Percentiles rank a stretch among this genome's conserved stretches.
phyloP scores from a whole-genome alignment of 1,140 invertebrate genomes.

The Zaprionus tsacasi region DNA sequence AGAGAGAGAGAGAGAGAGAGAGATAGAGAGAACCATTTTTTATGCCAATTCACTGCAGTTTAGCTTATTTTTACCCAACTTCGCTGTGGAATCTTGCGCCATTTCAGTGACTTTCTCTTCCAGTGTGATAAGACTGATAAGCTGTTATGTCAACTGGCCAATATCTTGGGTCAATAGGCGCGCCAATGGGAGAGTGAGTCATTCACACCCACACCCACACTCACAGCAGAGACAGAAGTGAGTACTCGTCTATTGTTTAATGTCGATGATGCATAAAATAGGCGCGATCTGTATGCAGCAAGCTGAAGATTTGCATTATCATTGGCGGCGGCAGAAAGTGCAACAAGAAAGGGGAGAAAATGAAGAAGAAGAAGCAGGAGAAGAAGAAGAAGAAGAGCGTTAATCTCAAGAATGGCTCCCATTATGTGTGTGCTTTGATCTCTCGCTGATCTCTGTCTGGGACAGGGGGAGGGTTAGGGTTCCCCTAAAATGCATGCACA shows the following conservation, averaged over 20 bases:
- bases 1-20: too few relatives aligned
- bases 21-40: conserved; percentile 15
- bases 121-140: background rate
- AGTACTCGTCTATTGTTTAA: conserved; percentile 60
- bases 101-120: conserved; percentile 11
- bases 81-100: background rate
- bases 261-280: conserved; percentile 58
- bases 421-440: conserved; percentile 49
- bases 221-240: background rate
- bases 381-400: conserved; percentile 2
- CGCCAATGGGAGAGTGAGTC: conserved; percentile 38
- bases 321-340: conserved; percentile 9
- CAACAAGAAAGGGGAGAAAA: conserved; percentile 10
- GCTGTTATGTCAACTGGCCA: conserved; percentile 1
- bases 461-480: background rate
- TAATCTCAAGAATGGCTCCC: conserved; percentile 69
- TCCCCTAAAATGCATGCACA: conserved; percentile 20
- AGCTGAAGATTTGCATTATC: conserved; percentile 64
- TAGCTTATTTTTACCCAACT: conserved; percentile 49
- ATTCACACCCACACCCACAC: conserved; percentile 1
- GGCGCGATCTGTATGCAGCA: conserved; percentile 44
- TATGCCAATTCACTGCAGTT: conserved; percentile 67
- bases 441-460: conserved; percentile 32
- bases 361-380: background rate
- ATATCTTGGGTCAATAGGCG: conserved; percentile 53